Evolutionary conservation across 2,888 invertebrate species (phyloP), one percentile per base, ranked within the genome.

Genomic region (Pilophorus perplexus): DNA sequence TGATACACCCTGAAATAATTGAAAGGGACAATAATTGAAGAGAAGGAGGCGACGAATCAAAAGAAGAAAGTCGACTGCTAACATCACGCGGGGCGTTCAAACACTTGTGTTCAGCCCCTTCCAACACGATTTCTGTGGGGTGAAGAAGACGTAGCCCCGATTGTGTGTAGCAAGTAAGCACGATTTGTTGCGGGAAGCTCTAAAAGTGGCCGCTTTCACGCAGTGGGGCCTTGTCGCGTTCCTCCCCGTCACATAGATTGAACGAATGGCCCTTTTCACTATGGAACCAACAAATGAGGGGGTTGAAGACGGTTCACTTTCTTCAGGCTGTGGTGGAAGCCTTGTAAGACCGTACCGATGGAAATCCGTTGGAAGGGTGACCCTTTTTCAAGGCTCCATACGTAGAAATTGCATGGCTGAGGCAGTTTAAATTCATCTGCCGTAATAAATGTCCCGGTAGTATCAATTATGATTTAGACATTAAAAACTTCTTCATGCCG

Each of bases 191-290:
- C 46, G 22, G 46, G 23, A 25, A 23, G 23, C 46, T 46, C n/a
- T 46, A 46, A 23, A 46, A 46, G 46, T 46, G 46, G 46, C 23
- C 46, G 46, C 46, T 46, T 46, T 46, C 46, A 46, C 46, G 46
- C 46, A 46, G 46, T 12, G n/a, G n/a, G n/a, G n/a, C n/a, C n/a
- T 14, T 46, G 46, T 46, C 46, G 46, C 46, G 14, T n/a, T 12
- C 46, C 46, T 46, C 23, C 25, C 46, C 25, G 46, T 3, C 23
- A 25, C 20, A n/a, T n/a, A n/a, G n/a, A n/a, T n/a, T n/a, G n/a
- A n/a, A n/a, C n/a, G n/a, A n/a, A n/a, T 12, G 25, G 46, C 23
- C 5, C 3, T 46, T 25, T 12, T 46, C 44, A 44, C 46, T 14
- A 22, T 46, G 25, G 25, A 46, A 22, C 23, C 22, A 46, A n/a